These are phyloP conservation scores for Pantherophis alleghaniensis DNA, from an alignment of 2,797 vertebrate species.

Conservation along the genomic window DNA sequence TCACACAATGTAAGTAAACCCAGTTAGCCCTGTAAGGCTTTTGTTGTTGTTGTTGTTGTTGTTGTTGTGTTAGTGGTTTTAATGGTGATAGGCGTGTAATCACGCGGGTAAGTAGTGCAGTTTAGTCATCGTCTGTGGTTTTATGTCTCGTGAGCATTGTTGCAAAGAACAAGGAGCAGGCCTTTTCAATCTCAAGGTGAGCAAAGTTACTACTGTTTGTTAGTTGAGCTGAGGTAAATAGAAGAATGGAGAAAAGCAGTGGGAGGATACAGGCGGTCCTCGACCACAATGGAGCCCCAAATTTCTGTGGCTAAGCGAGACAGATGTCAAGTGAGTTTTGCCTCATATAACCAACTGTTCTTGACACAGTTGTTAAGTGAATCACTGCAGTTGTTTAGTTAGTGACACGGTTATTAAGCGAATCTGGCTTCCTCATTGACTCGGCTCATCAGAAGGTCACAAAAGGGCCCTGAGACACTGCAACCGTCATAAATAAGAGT, in stretches of 20 bases:
- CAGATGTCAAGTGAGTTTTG: neutral
- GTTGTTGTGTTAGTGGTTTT: constrained; percentile 63
- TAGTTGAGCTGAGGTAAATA: constrained; percentile 19
- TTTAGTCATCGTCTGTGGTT: constrained; percentile 67
- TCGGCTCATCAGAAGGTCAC: neutral
- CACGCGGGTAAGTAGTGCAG: constrained; percentile 78
- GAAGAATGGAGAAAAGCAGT: constrained; percentile 27
- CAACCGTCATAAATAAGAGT: neutral
- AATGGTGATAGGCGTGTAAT: constrained; percentile 53
- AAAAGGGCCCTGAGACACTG: neutral
- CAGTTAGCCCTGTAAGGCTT: constrained; percentile 41
- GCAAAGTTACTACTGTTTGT: constrained; percentile 68
- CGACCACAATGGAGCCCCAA: neutral
- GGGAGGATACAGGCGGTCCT: constrained; percentile 5
- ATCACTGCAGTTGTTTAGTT: neutral
- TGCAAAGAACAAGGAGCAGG: constrained; percentile 71
- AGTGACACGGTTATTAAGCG: neutral
- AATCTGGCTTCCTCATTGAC: neutral
- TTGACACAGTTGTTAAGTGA: neutral
- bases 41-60: neutral
- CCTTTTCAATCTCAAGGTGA: constrained; percentile 77
- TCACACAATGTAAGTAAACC: constrained; percentile 91
- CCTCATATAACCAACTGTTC: neutral
- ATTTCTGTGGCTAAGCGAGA: neutral
- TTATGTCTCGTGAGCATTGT: constrained; percentile 67